These are phyloP conservation scores for Actinopyga echinites DNA, from an alignment of 53 echinoderm and acorn worm genomes.

Conservation along the genomic window DNA sequence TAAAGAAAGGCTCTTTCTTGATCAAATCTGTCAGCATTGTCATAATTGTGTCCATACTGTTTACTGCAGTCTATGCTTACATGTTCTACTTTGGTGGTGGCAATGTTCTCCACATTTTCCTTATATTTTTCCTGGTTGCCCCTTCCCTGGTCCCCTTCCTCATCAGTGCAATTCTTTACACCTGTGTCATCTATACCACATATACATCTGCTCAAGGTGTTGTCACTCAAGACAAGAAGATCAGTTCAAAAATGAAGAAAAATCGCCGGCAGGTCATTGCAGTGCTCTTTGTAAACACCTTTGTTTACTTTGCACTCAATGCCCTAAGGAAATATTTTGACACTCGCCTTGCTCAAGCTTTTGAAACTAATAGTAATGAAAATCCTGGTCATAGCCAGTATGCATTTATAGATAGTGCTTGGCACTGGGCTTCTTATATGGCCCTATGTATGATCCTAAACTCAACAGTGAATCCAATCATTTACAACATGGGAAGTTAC, in stretches of 20 bases:
- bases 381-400: slow-evolving; percentile 13
- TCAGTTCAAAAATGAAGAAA: neutral
- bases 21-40: slow-evolving; percentile 15
- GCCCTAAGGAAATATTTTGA: slow-evolving; percentile 22
- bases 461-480: slow-evolving; percentile 29
- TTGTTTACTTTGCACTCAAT: slow-evolving; percentile 28
- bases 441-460: slow-evolving; percentile 26
- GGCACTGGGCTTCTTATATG: slow-evolving; percentile 43
- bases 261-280: slow-evolving; percentile 31
- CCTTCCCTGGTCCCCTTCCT: slow-evolving; percentile 25
- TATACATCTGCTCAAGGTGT: neutral
- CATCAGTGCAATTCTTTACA: slow-evolving; percentile 26
- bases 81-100: slow-evolving; percentile 26
- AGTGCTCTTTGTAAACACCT: slow-evolving; percentile 24
- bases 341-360: slow-evolving; percentile 29
- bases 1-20: slow-evolving; percentile 9
- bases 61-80: slow-evolving; percentile 22
- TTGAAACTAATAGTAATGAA: neutral
- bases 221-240: neutral
- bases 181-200: slow-evolving; percentile 16
- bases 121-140: slow-evolving; percentile 10
- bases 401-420: slow-evolving; percentile 6
- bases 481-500: slow-evolving; percentile 27
- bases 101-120: neutral
- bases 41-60: neutral